phyloP scores from a whole-genome alignment of 2,888 invertebrate species.

The Caradrina kadenii region DNA sequence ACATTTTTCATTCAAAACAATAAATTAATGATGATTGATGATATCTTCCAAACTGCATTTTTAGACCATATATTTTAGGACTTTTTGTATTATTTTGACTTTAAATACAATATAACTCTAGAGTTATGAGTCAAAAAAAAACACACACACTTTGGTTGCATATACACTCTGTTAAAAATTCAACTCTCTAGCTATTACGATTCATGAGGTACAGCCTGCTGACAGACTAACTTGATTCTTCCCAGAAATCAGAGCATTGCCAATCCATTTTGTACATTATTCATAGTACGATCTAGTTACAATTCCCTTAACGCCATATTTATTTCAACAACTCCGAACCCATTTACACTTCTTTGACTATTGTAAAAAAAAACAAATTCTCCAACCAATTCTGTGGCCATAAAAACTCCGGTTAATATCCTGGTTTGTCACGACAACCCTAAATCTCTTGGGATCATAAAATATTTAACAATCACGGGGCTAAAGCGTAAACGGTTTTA shows the following conservation, averaged over 20 bases:
- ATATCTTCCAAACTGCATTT: no score
- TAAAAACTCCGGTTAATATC: conserved; percentile 64
- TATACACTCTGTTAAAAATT: no score
- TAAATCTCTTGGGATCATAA: conserved; percentile 74
- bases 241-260: not conserved
- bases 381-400: conserved; percentile 53
- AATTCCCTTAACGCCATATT: conserved; percentile 8
- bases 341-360: conserved; percentile 9
- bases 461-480: conserved; percentile 78
- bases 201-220: no score
- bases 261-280: conserved; percentile 2
- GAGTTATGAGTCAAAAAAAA: no score
- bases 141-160: no score
- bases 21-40: no score
- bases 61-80: no score
- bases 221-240: no score
- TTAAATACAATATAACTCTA: no score
- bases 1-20: no score
- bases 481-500: conserved; percentile 75
- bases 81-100: no score
- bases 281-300: not conserved
- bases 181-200: no score
- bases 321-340: not conserved
- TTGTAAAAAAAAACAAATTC: conserved; percentile 40
- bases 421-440: conserved; percentile 61